Evolutionary conservation across 2,113 vertebrate genomes (phyloP).

Genomic region (Prionailurus viverrinus): DNA sequence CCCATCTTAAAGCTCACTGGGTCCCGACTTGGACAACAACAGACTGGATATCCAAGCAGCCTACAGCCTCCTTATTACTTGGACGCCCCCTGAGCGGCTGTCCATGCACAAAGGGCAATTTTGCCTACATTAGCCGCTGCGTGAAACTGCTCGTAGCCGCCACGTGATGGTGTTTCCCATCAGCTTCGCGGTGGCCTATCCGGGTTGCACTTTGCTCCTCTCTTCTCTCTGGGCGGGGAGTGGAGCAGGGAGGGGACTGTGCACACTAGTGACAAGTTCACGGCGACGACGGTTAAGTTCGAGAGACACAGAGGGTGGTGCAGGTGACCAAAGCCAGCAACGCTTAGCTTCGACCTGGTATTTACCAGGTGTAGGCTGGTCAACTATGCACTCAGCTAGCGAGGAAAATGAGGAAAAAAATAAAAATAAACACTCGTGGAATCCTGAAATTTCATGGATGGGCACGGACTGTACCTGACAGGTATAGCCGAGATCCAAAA

Average conservation of each 20-base stretch:
- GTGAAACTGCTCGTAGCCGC: not conserved
- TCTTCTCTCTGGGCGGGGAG: not conserved
- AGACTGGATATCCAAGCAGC: not conserved
- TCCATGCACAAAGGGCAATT: rapidly evolving
- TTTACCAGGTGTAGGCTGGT: not conserved
- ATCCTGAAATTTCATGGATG: not conserved
- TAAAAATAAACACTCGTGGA: not conserved
- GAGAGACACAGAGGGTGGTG: not conserved
- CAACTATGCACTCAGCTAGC: not conserved
- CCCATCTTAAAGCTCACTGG: not conserved
- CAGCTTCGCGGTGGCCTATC: not conserved
- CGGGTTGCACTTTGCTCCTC: not conserved
- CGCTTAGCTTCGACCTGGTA: not conserved
- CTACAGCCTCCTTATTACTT: not conserved
- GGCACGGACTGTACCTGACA: not conserved
- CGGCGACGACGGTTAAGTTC: too few relatives aligned
- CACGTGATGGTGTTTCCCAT: too few relatives aligned
- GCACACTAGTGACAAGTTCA: not conserved
- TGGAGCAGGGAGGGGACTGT: not conserved
- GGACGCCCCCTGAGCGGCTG: not conserved
- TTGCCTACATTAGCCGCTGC: not conserved
- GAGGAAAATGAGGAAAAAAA: not conserved
- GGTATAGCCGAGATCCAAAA: not conserved
- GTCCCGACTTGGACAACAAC: too few relatives aligned
- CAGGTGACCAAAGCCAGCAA: not conserved